phyloP scores from a whole-genome alignment of 2,113 vertebrate genomes.

The Plestiodon gilberti region DNA sequence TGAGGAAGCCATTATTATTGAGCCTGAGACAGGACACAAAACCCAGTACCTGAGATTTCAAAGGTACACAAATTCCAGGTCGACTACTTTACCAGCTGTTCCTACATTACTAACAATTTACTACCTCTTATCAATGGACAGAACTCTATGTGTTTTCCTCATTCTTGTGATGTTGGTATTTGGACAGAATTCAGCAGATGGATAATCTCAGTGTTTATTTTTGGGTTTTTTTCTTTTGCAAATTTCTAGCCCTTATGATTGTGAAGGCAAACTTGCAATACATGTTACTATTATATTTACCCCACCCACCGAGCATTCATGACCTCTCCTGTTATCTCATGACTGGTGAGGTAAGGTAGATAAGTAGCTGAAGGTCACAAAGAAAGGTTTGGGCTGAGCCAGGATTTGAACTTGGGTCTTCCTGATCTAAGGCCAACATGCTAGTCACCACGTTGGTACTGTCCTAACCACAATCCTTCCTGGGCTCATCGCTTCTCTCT shows the following conservation, averaged over 20 bases:
- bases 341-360: neutral
- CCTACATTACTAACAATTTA: neutral
- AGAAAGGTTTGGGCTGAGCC: too few relatives aligned
- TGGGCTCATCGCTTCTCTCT: neutral
- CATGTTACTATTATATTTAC: neutral
- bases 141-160: neutral
- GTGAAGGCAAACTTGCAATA: neutral
- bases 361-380: too few relatives aligned
- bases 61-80: neutral
- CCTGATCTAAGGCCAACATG: neutral
- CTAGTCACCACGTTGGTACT: neutral
- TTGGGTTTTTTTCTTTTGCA: too few relatives aligned
- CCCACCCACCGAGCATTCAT: neutral
- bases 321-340: neutral
- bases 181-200: neutral
- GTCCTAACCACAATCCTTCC: neutral
- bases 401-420: too few relatives aligned
- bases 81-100: neutral
- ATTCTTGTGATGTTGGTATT: neutral
- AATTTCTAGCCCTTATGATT: neutral
- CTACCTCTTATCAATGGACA: neutral
- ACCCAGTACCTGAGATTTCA: neutral
- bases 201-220: neutral
- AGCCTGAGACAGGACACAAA: neutral
- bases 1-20: constrained; percentile 54